Base-by-base conservation (phyloP, 2,888 invertebrate genomes). In the Drosophila recens region DNA sequence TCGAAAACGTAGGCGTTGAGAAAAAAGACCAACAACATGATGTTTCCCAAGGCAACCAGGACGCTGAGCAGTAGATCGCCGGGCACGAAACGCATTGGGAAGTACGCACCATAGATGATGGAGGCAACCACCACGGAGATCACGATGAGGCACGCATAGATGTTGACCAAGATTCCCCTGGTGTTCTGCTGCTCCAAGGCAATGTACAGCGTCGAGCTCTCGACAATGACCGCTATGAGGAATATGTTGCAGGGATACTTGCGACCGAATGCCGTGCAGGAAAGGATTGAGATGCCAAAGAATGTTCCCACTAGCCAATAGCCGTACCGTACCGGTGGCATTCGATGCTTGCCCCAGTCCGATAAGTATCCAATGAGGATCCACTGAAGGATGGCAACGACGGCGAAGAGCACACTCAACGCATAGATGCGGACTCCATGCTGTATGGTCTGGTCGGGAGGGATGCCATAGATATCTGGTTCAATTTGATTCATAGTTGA, bases 41-140 rank as follows among this genome's bases (percentile, higher is more conserved):
- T 64, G 13, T 87, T 81, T 30, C 69, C 57, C 9, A 68, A 8
- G 0, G 82, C 87, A 11, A 87, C 66, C 4, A 79, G n/a, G 0
- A 79, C n/a, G 36, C 89, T 85, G 4, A 89, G 69, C 42, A 81
- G 15, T 38, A 85, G 33, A 40, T 85, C 89, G 9, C 84, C 84
- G 1, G 84, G 84, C 3, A 85, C 74, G 13, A 81, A 2, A 5
- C 69, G 73, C 89, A 89, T 87, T 11, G 89, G 87, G 27, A 85
- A 71, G 52, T 89, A 89, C 11, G 84, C 87, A 1, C 89, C 84
- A 52, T 79, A 85, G 6, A 85, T 40, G 4, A 89, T 68, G 2
- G 79, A 71, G 11, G 53, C 49, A 4, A 71, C 3, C 4, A 85
- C 72, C 8, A 85, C 11, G 6, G 65, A 0, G 2, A 74, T 20